These are phyloP conservation scores for Junco hyemalis DNA, from an alignment of 2,113 vertebrate genomes.

Conservation along the genomic window DNA sequence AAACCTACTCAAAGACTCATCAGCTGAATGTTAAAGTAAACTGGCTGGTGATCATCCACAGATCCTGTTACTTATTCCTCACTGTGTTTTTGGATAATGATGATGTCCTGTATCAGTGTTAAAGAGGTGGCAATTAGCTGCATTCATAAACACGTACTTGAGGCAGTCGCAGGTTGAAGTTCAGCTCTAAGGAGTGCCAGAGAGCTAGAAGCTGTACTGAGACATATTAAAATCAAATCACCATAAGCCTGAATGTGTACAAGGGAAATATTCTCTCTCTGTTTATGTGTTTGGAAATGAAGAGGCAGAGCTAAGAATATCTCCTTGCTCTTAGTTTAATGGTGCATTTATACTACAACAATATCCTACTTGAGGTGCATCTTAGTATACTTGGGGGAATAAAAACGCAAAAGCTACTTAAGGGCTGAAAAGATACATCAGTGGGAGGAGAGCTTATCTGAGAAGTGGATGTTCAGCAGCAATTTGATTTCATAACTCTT, in stretches of 20 bases:
- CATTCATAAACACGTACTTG: neutral
- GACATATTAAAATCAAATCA: neutral
- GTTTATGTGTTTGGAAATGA: neutral
- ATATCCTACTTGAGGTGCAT: neutral
- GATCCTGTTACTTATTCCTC: neutral
- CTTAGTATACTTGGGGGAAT: neutral
- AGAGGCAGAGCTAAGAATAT: neutral
- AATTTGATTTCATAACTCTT: neutral
- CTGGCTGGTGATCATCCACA: neutral
- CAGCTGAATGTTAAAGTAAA: neutral
- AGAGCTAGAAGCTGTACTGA: neutral
- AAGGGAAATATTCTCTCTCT: neutral
- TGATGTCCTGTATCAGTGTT: neutral
- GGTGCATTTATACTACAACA: neutral
- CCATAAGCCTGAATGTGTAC: neutral
- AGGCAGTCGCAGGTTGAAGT: neutral
- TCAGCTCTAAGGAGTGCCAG: neutral
- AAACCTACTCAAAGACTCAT: neutral
- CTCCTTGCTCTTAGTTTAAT: neutral
- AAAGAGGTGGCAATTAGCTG: neutral
- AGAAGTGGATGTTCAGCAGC: neutral
- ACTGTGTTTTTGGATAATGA: neutral
- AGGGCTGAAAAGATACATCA: neutral
- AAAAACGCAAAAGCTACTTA: neutral
- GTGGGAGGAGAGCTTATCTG: neutral